Base-by-base conservation (phyloP, 2,113 vertebrate species). In the Hippocampus comes region DNA sequence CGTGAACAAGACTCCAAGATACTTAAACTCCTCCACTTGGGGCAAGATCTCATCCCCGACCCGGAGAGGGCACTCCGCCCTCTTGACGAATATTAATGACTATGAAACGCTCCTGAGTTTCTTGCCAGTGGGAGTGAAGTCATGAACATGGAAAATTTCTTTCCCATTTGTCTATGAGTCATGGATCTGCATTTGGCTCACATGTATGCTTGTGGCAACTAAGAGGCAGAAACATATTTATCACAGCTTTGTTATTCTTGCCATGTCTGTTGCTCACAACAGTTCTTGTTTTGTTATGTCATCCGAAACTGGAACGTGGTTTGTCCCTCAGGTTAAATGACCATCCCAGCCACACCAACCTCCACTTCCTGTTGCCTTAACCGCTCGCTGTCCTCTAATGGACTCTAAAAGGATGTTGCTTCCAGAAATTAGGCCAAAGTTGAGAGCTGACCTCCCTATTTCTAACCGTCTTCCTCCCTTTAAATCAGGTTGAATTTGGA, bases 361-460 rank as follows among this genome's bases (percentile, higher is more conserved):
- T 65, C 63, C 69, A 78, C 73, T 67, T 49, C 0, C 38, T 66
- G 17, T 78, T 76, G 68, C 65, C 57, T 59, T 41, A 74, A 79
- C 75, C 70, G 82, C 75, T 77, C 73, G n/a, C 51, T 67, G 73
- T 71, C 78, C 69, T 78, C 82, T 87, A 88, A 87, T 87, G 84
- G 86, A 86, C 84, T 38, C 20, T 80, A 76, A 81, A 78, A 79
- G 82, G 43, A 11, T 55, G 71, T 41, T 76, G 67, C 82, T 82
- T 81, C 75, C 77, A 81, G 81, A 84, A 86, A 90, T 84, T 27
- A 30, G 12, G 5, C 25, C 57, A 30, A 60, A 60, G 77, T 72
- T 71, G 76, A 81, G 43, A 80, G 77, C 70, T 21, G 59, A 72
- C 27, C 17, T 56, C 30, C 15, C 41, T 70, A 21, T 74, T 55